Percentiles rank a stretch among this genome's conserved stretches.
Conservation (phyloP, 2,113 vertebrate genomes). For the Acinonyx jubatus region DNA sequence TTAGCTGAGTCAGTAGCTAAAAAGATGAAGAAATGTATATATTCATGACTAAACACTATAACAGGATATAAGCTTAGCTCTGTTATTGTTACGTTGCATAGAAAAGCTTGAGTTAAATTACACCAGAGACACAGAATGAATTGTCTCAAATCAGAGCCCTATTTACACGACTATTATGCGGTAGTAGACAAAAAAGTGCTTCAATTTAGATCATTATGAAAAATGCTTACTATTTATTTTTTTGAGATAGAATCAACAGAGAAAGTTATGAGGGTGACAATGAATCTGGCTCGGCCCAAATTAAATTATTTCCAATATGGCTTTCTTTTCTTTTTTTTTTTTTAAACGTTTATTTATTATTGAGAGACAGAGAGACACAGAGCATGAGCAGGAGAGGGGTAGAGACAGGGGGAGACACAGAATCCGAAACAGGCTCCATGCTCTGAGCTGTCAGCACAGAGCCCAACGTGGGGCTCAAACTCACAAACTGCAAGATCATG, state of each 20-base stretch:
- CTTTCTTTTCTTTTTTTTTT: too few species aligned
- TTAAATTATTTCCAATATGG: not conserved
- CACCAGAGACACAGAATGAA: not conserved
- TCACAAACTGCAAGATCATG: too few species aligned
- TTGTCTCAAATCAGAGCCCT: not conserved
- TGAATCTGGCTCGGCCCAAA: slow-evolving; percentile 28
- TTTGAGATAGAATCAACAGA: not conserved
- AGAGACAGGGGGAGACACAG: too few species aligned
- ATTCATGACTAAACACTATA: slow-evolving; percentile 21
- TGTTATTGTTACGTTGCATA: not conserved
- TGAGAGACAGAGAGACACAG: too few species aligned
- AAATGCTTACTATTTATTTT: not conserved
- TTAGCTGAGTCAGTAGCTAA: not conserved
- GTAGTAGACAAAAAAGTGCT: not conserved
- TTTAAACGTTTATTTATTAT: too few species aligned
- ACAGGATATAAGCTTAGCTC: not conserved
- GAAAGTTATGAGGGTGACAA: not conserved
- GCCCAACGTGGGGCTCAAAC: too few species aligned
- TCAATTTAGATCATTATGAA: not conserved
- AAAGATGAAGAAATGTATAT: not conserved
- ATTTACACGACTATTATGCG: not conserved
- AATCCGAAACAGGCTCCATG: too few species aligned
- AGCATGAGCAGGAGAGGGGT: too few species aligned
- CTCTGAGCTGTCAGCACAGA: too few species aligned
- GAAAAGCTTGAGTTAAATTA: not conserved